A percentile compares a stretch with the other conserved stretches of the same genome.
Evolutionary conservation across 2,888 invertebrate genomes (phyloP).

Genomic region (Pristionchus exspectatus): DNA sequence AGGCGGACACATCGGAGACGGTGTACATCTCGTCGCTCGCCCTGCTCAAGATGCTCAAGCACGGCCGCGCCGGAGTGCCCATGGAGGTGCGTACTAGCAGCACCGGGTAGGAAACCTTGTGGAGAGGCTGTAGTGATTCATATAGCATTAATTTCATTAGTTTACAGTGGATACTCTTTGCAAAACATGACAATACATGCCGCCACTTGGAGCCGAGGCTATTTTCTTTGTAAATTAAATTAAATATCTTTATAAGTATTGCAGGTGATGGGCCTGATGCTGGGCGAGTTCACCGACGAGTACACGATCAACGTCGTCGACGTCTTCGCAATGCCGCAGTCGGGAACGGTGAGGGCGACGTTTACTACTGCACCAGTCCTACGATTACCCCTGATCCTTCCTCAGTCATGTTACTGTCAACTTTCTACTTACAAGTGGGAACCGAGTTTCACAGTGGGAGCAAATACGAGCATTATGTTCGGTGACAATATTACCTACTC

Average conservation of each 20-base stretch:
- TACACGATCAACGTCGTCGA: conserved; percentile 99
- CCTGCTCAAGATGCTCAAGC: conserved; percentile 97
- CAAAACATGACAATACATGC: too few relatives aligned
- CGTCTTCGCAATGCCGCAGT: conserved; percentile 99
- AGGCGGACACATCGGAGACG: conserved; percentile 99
- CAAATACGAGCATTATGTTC: too few relatives aligned
- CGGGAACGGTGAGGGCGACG: conserved; percentile 85
- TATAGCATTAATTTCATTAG: too few relatives aligned
- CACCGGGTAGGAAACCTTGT: too few relatives aligned
- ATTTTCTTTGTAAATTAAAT: neutral
- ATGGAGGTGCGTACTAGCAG: conserved; percentile 72
- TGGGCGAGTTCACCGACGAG: conserved; percentile 99
- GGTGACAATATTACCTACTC: too few relatives aligned
- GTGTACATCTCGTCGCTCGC: conserved; percentile 92
- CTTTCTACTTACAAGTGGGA: too few relatives aligned
- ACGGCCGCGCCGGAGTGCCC: conserved; percentile 88
- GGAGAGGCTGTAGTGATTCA: too few relatives aligned
- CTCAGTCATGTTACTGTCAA: too few relatives aligned
- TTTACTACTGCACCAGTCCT: neutral
- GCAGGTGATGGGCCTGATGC: conserved; percentile 93
- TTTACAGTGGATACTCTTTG: too few relatives aligned
- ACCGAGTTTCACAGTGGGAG: too few relatives aligned
- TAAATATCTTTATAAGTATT: conserved; percentile 46
- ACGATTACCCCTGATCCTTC: too few relatives aligned
- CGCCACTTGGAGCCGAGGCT: neutral